Conservation (phyloP, 2,797 vertebrate genomes). For the Phalanger gymnotis region DNA sequence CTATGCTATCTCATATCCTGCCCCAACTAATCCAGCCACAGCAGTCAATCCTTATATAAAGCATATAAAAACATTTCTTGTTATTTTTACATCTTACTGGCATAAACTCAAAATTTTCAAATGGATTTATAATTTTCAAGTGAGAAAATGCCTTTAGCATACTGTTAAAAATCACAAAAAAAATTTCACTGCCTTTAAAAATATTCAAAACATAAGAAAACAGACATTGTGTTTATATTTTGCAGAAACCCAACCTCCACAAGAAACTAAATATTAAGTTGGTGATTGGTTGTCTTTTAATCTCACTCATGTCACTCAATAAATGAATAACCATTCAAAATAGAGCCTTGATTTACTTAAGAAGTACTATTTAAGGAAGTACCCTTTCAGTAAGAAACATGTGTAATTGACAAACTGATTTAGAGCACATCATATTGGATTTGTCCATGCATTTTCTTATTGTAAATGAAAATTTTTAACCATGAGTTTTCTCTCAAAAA, state of each 20-base stretch:
- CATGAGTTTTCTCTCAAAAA: neutral
- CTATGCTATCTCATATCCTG: neutral
- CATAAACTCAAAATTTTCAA: constrained; percentile 71
- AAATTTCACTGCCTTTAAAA: constrained; percentile 16
- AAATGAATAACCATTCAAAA: constrained; percentile 4
- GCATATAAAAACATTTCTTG: constrained; percentile 31
- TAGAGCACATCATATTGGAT: neutral
- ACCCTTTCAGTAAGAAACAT: neutral
- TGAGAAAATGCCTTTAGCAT: constrained; percentile 68
- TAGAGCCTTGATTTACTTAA: neutral
- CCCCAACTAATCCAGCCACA: constrained; percentile 11
- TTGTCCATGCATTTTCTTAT: neutral
- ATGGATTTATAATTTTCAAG: constrained; percentile 64
- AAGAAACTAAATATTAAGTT: constrained; percentile 52
- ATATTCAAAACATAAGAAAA: neutral
- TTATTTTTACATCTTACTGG: constrained; percentile 64
- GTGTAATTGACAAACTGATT: neutral
- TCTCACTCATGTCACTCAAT: neutral
- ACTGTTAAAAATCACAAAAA: constrained; percentile 59
- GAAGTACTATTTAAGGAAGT: neutral
- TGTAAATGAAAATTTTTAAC: neutral
- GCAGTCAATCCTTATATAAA: neutral
- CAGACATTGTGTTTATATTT: neutral
- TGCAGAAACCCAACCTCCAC: neutral
- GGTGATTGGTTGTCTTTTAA: constrained; percentile 23